These are phyloP conservation scores for Pterocles orientalis DNA, from an alignment of 2,113 vertebrate genomes.

Conservation along the genomic window DNA sequence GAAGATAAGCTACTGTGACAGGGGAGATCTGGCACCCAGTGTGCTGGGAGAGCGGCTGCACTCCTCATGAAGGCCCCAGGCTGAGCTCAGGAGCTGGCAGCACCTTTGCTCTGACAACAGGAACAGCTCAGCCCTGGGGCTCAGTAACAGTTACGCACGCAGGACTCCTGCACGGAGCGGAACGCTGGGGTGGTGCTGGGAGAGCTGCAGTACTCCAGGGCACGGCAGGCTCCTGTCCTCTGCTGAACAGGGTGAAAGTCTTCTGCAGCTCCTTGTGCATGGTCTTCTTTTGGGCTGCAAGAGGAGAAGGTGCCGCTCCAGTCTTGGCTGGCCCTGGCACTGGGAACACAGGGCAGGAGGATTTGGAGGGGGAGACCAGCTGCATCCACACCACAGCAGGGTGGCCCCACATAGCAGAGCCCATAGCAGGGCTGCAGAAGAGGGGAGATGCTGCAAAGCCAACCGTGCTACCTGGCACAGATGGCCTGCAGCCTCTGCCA, in stretches of 20 bases:
- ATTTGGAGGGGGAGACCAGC: not conserved
- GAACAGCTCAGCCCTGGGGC: constrained; percentile 17
- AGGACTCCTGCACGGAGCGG: not conserved
- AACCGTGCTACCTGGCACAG: not conserved
- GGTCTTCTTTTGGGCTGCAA: not conserved
- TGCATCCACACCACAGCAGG: not conserved
- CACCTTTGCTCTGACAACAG: not conserved
- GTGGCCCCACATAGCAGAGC: not conserved
- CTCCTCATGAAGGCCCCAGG: not conserved
- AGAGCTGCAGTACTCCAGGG: not conserved
- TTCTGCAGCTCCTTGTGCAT: accelerated
- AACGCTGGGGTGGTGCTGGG: not conserved
- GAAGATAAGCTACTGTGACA: not conserved
- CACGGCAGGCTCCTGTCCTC: not conserved
- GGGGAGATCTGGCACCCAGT: not conserved
- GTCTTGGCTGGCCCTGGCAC: not conserved
- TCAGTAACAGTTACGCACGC: accelerated
- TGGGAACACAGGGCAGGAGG: not conserved
- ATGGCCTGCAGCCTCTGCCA: not conserved
- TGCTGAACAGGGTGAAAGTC: not conserved
- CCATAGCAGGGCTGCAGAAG: not conserved
- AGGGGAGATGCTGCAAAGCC: not conserved
- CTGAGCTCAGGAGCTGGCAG: not conserved
- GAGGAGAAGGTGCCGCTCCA: not conserved
- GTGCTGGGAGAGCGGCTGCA: not conserved